These are phyloP conservation scores for Zootoca vivipara DNA, from an alignment of 2,113 vertebrate species.

Conservation along the genomic window DNA sequence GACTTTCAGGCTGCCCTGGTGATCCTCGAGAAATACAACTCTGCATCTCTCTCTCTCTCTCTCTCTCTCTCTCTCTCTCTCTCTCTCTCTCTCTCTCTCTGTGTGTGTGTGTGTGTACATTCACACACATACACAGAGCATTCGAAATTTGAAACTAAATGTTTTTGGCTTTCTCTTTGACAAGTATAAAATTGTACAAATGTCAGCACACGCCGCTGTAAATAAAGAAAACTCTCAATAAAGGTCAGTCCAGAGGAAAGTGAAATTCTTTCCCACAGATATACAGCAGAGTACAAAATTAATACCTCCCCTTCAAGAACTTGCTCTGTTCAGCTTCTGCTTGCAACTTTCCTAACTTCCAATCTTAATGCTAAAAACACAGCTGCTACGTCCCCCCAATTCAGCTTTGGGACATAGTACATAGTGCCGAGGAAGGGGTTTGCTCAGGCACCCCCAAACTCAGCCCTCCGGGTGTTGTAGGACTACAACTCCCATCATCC, in stretches of 20 bases:
- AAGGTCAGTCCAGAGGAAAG: slow-evolving; percentile 64
- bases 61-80: no score
- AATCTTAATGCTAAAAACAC: slow-evolving; percentile 1
- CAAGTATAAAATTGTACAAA: slow-evolving; percentile 68
- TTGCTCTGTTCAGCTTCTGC: slow-evolving; percentile 31
- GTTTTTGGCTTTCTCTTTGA: slow-evolving; percentile 59
- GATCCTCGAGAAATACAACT: background rate
- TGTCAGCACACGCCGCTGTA: slow-evolving; percentile 64
- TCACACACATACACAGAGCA: background rate
- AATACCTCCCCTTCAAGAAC: slow-evolving; percentile 52
- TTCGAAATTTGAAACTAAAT: slow-evolving; percentile 54
- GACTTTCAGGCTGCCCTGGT: background rate
- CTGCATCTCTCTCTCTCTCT: background rate
- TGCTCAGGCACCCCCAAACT: no score
- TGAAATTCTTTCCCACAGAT: slow-evolving; percentile 60
- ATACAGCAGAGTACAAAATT: slow-evolving; percentile 62
- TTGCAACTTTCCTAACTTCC: slow-evolving; percentile 43
- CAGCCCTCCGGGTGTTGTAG: no score
- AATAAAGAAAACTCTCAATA: slow-evolving; percentile 69
- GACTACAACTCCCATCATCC: no score
- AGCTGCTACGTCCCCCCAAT: background rate
- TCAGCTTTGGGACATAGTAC: no score
- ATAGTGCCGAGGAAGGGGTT: no score
- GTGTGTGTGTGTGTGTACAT: background rate
- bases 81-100: no score